Conservation (phyloP, 2,797 vertebrate species). For the Alfaro cultratus region DNA sequence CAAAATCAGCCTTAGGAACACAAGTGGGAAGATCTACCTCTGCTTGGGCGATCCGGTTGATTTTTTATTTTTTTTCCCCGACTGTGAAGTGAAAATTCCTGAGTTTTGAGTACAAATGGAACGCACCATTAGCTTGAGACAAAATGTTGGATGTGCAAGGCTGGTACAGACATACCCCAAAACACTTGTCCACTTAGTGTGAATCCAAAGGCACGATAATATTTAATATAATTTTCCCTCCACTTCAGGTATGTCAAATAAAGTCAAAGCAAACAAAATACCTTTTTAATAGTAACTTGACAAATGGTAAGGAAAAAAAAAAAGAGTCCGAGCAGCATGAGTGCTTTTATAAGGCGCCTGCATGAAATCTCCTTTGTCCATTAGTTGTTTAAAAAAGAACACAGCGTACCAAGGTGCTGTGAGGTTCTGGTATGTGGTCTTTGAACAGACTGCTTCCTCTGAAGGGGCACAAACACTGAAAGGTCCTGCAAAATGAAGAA, state of each 20-base stretch:
- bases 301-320: neutral
- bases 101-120: neutral
- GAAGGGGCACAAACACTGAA: conserved; percentile 14
- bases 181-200: neutral
- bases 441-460: conserved; percentile 40
- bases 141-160: neutral
- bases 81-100: neutral
- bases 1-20: too few species aligned
- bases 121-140: neutral
- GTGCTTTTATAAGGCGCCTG: neutral
- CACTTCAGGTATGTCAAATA: neutral
- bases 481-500: conserved; percentile 16
- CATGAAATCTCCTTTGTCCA: neutral
- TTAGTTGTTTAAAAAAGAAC: conserved; percentile 1
- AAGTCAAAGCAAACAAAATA: neutral
- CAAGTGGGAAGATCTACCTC: neutral
- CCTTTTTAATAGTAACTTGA: neutral
- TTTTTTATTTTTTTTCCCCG: too few species aligned
- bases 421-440: conserved; percentile 24
- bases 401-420: conserved; percentile 21
- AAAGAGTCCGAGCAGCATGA: neutral
- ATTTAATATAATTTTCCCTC: neutral
- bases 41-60: neutral
- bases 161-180: neutral
- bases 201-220: neutral